phyloP scores from a whole-genome alignment of 2,797 vertebrate genomes.

The Leucoraja ocellata region DNA sequence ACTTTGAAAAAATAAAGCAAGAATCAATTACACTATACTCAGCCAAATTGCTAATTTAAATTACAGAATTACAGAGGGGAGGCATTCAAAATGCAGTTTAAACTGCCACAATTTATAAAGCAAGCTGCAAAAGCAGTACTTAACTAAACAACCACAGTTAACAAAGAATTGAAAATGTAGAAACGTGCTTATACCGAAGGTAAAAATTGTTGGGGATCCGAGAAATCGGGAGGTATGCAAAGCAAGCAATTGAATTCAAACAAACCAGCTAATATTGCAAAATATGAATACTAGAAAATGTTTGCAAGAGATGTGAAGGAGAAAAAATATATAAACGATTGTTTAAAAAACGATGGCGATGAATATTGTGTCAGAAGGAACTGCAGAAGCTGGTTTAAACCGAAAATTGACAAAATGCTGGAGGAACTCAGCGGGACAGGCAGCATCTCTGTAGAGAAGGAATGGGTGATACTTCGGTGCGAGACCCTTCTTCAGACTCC shows the following conservation, averaged over 20 bases:
- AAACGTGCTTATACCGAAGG: background rate
- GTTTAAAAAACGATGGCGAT: background rate
- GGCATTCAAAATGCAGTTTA: background rate
- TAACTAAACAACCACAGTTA: background rate
- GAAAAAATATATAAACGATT: background rate
- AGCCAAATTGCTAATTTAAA: background rate
- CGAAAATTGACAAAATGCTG: no score
- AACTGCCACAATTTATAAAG: no score
- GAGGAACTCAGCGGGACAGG: no score
- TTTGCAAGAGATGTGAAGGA: background rate
- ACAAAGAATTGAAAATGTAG: background rate
- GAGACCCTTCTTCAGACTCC: no score
- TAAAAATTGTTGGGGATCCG: background rate
- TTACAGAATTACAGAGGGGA: background rate
- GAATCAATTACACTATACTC: background rate
- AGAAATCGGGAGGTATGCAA: background rate
- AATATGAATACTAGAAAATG: background rate
- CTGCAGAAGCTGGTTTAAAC: no score
- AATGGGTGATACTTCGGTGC: no score
- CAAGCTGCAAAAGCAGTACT: background rate
- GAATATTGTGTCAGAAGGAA: background rate
- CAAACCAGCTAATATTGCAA: background rate
- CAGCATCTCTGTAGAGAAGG: no score
- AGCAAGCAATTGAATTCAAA: background rate
- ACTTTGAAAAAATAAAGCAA: background rate